These are phyloP conservation scores for Octodonta nipae DNA, from an alignment of 2,888 invertebrate genomes.

Conservation along the genomic window DNA sequence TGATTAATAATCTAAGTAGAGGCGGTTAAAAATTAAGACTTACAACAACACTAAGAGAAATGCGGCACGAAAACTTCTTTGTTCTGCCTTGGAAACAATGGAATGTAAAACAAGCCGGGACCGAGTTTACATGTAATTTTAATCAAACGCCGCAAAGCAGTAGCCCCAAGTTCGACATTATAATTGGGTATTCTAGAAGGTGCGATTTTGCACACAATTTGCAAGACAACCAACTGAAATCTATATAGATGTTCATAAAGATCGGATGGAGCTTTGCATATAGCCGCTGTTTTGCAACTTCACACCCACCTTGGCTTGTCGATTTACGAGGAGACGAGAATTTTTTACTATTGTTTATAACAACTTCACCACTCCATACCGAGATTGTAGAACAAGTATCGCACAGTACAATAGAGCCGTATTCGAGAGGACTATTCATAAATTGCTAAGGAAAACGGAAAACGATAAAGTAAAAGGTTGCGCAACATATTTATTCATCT, in stretches of 20 bases:
- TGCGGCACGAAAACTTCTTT: slow-evolving; percentile 36
- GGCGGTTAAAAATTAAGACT: slow-evolving; percentile 33
- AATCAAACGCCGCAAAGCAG: slow-evolving; percentile 32
- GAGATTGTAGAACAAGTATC: not conserved
- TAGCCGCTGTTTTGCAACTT: slow-evolving; percentile 29
- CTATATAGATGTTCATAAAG: slow-evolving; percentile 17
- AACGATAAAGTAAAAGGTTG: not conserved
- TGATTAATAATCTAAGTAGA: slow-evolving; percentile 26
- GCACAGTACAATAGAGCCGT: slow-evolving; percentile 1
- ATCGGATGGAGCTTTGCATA: slow-evolving; percentile 15
- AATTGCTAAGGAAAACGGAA: not conserved
- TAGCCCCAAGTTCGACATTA: slow-evolving; percentile 33
- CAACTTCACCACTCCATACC: slow-evolving; percentile 20
- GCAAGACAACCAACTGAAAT: slow-evolving; percentile 24
- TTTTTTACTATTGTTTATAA: slow-evolving; percentile 28
- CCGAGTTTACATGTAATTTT: slow-evolving; percentile 38
- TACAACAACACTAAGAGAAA: slow-evolving; percentile 29
- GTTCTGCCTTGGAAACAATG: slow-evolving; percentile 35
- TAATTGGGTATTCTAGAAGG: slow-evolving; percentile 33
- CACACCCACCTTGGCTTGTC: slow-evolving; percentile 21
- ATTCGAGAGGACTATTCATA: slow-evolving; percentile 1
- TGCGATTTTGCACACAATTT: slow-evolving; percentile 37
- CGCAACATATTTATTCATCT: slow-evolving; percentile 2
- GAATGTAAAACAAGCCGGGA: slow-evolving; percentile 37
- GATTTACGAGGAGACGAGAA: slow-evolving; percentile 3